Evolutionary conservation across 2,888 invertebrate species (phyloP).

Genomic region (Blera fallax): DNA sequence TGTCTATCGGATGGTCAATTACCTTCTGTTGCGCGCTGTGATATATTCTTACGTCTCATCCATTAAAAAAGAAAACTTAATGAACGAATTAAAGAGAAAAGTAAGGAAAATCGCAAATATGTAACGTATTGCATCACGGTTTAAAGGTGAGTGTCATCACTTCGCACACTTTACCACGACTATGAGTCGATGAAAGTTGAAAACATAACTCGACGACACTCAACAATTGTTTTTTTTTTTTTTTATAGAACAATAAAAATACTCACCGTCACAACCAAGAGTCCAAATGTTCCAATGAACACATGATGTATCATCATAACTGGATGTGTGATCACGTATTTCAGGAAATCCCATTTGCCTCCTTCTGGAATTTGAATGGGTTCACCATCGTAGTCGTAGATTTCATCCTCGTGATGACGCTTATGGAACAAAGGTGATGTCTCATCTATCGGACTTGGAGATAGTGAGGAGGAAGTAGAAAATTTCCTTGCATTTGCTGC

Average conservation of each 20-base stretch:
- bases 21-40: not conserved
- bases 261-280: constrained; percentile 88
- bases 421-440: constrained; percentile 70
- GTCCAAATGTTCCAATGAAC: constrained; percentile 89
- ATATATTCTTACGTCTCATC: not conserved
- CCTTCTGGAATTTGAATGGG: constrained; percentile 78
- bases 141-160: constrained; percentile 52
- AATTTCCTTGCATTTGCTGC: constrained; percentile 61
- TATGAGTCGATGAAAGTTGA: constrained; percentile 33
- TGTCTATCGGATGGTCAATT: not conserved
- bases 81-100: constrained; percentile 4
- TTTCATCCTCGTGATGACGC: constrained; percentile 76
- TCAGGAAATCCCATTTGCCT: constrained; percentile 82
- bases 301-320: constrained; percentile 89
- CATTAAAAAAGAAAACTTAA: not conserved
- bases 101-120: constrained; percentile 10
- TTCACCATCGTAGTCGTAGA: constrained; percentile 79
- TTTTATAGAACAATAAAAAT: not conserved
- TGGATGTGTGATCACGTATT: constrained; percentile 85
- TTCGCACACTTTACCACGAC: constrained; percentile 48
- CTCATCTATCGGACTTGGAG: constrained; percentile 52
- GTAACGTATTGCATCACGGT: constrained; percentile 35
- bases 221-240: constrained; percentile 1
- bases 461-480: constrained; percentile 41
- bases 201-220: constrained; percentile 3